Evolutionary conservation across 2,888 invertebrate species (phyloP).

Genomic region (Lasioglossum vierecki): DNA sequence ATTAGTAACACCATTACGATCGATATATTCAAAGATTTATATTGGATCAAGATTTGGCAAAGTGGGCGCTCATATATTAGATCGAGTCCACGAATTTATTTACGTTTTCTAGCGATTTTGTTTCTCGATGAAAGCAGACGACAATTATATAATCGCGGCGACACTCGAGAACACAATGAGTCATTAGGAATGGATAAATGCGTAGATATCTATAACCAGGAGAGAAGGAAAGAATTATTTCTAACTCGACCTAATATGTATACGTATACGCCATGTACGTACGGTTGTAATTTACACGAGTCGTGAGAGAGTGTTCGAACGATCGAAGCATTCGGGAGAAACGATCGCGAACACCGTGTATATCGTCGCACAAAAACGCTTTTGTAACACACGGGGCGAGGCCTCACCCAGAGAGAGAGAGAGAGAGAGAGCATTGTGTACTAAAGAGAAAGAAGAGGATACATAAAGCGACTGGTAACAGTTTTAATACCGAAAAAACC

Average conservation of each 20-base stretch:
- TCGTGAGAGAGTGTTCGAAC: neutral
- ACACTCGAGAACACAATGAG: neutral
- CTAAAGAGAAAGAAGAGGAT: conserved; percentile 53
- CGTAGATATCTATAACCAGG: neutral
- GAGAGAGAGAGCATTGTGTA: conserved; percentile 33
- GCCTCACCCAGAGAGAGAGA: neutral
- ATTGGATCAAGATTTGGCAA: neutral
- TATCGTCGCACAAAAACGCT: conserved; percentile 46
- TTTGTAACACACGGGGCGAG: conserved; percentile 44
- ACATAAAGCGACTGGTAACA: conserved; percentile 41
- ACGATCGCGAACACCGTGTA: conserved; percentile 7
- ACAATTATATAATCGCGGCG: neutral
- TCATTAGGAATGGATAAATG: neutral
- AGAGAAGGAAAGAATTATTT: neutral
- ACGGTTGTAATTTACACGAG: conserved; percentile 14
- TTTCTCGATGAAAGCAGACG: neutral
- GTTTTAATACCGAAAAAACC: conserved; percentile 42
- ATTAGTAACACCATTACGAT: too few relatives aligned
- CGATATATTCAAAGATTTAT: too few relatives aligned
- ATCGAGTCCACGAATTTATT: conserved; percentile 7
- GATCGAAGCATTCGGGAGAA: neutral
- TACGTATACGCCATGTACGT: neutral
- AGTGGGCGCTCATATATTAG: neutral
- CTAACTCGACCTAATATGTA: conserved; percentile 9
- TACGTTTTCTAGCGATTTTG: neutral